Evolutionary conservation across 2,797 vertebrate genomes (phyloP), one percentile per base, ranked within the genome.

Genomic region (Scarus forsteni): DNA sequence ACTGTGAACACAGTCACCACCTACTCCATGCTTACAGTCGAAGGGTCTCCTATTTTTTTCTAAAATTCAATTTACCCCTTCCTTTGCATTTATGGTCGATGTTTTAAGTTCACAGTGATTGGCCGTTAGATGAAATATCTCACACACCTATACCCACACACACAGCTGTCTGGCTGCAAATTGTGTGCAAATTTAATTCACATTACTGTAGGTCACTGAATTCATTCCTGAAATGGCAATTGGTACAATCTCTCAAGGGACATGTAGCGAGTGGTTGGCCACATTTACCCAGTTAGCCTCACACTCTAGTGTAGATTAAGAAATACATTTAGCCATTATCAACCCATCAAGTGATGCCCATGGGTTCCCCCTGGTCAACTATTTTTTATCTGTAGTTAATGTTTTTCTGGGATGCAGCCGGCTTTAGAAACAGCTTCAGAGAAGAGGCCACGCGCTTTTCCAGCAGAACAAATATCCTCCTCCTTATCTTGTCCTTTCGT

Each of bases 181-280:
- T 88, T 82, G 77, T 95, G 91, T 94, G 91, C 93, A 94, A 94
- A 94, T 94, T 92, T 95, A 95, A 93, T 92, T 94, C 73, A 38
- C 92, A 96, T 97, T 97, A 96, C 87, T 95, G 91, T 95, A 96
- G 96, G 96, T 98, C 96, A 97, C 93, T 97, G 96, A 97, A 96
- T 98, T 96, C 93, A 97, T 98, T 95, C 96, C 91, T 85, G 90
- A 95, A 95, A 96, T 96, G 93, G 92, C 95, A 96, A 94, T 96
- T 93, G 94, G 93, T 93, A 86, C 93, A 89, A 93, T 95, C 94
- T 93, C 95, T 94, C 92, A 60, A 77, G 94, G 94, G 95, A 94
- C 75, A 86, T 92, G 91, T 90, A 90, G 78, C 77, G 77, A 89
- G 85, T 84, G 83, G 84, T 91, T 89, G 82, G 88, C 91, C 94